Conservation (phyloP, 2,113 vertebrate species). For the Pachycephala philippinensis region DNA sequence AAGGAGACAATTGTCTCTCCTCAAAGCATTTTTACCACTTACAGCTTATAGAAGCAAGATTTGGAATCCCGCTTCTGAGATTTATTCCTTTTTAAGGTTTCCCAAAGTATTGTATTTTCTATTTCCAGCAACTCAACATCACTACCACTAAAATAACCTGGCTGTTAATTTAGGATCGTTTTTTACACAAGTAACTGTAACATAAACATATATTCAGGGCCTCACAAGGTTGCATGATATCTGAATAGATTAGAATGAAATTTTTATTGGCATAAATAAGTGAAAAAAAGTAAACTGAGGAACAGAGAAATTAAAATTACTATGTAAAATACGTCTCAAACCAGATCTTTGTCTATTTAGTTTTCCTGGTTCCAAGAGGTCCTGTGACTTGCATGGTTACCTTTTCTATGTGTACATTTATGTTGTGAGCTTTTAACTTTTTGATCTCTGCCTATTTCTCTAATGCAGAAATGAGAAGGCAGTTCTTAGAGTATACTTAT, state of each 20-base stretch:
- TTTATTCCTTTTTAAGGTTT: background rate
- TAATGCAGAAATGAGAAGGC: background rate
- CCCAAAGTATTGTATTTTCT: background rate
- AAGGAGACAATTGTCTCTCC: background rate
- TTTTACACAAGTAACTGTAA: background rate
- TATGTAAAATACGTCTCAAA: background rate
- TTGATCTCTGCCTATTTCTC: background rate
- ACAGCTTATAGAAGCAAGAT: background rate
- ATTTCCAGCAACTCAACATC: background rate
- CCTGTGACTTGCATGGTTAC: background rate
- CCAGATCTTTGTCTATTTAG: background rate
- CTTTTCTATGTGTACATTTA: background rate
- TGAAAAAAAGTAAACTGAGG: background rate
- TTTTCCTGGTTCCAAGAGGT: background rate
- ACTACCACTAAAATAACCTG: background rate
- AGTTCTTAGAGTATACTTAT: background rate
- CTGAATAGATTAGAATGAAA: background rate
- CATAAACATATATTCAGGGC: background rate
- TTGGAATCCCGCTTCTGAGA: background rate
- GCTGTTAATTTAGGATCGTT: background rate
- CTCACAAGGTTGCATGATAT: background rate
- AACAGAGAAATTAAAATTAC: background rate
- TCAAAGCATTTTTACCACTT: background rate
- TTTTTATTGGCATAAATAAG: background rate
- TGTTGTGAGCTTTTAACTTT: background rate